A percentile compares a stretch with the other conserved stretches of the same genome.
phyloP scores from a whole-genome alignment of 2,888 invertebrate species.

The Dinocampus coccinellae region DNA sequence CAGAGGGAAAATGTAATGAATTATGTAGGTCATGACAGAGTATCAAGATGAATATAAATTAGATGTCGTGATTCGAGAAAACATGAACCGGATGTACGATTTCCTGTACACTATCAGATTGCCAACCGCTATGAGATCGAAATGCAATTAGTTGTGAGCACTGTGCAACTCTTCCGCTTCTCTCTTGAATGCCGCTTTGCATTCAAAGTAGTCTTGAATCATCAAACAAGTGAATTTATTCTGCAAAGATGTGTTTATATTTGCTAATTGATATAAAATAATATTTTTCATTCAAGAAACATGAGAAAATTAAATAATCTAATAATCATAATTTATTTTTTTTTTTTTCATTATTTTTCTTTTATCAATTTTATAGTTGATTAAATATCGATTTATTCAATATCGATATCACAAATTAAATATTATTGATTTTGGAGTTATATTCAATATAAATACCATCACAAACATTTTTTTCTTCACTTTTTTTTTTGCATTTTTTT shows the following conservation, averaged over 20 bases:
- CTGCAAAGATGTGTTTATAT: not conserved
- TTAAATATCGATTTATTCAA: not conserved
- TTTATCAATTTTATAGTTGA: not conserved
- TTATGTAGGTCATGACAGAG: not conserved
- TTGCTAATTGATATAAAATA: not conserved
- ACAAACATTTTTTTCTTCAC: not conserved
- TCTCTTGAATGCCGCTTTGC: not conserved
- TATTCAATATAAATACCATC: not conserved
- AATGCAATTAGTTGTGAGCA: not conserved
- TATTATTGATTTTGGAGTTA: not conserved
- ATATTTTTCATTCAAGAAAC: too few relatives aligned
- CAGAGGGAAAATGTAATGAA: not conserved
- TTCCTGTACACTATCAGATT: conserved; percentile 4
- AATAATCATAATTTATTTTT: too few relatives aligned
- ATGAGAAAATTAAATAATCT: too few relatives aligned
- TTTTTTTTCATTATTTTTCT: too few relatives aligned
- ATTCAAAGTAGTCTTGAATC: not conserved
- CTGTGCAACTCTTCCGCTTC: not conserved
- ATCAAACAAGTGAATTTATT: not conserved
- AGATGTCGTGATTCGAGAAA: not conserved
- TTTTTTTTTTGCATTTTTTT: too few relatives aligned
- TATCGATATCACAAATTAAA: not conserved
- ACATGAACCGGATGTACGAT: conserved; percentile 12
- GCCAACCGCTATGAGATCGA: not conserved
- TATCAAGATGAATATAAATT: not conserved